These are phyloP conservation scores for Chrysogorgia sp. DNA, from an alignment of 92 coral and sea anemone species.

Conservation along the genomic window DNA sequence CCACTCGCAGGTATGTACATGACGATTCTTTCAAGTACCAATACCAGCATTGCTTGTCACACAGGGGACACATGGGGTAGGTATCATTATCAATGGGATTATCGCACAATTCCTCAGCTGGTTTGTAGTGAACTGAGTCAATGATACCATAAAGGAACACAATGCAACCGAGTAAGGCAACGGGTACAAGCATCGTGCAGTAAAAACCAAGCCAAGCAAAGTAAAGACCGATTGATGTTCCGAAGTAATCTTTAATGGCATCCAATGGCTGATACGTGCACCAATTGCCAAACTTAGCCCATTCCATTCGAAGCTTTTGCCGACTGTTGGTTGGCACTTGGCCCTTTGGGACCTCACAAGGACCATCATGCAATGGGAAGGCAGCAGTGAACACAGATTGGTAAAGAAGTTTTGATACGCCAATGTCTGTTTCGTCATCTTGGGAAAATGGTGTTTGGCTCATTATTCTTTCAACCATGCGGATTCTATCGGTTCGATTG, in stretches of 20 bases:
- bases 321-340: constrained; percentile 67
- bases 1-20: constrained; percentile 72
- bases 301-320: constrained; percentile 79
- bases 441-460: constrained; percentile 66
- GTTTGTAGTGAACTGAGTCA: constrained; percentile 65
- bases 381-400: constrained; percentile 75
- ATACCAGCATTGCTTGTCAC: constrained; percentile 92
- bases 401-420: constrained; percentile 77
- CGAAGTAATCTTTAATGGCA: constrained; percentile 91
- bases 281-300: constrained; percentile 90
- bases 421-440: constrained; percentile 71
- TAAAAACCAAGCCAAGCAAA: constrained; percentile 99
- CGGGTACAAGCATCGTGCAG: constrained; percentile 89
- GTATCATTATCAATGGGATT: neutral
- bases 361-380: constrained; percentile 84
- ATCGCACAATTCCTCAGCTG: constrained; percentile 82
- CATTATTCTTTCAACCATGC: constrained; percentile 80
- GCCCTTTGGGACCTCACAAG: constrained; percentile 68
- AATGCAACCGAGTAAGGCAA: constrained; percentile 81
- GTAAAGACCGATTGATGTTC: constrained; percentile 92
- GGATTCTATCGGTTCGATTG: constrained; percentile 74
- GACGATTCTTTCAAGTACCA: constrained; percentile 76
- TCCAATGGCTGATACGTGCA: constrained; percentile 91
- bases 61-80: constrained; percentile 82
- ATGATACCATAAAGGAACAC: constrained; percentile 87